Percentiles rank a stretch among this genome's conserved stretches.
These are phyloP conservation scores for Myotis pilosus DNA, from an alignment of 2,797 vertebrate species.

Conservation along the genomic window DNA sequence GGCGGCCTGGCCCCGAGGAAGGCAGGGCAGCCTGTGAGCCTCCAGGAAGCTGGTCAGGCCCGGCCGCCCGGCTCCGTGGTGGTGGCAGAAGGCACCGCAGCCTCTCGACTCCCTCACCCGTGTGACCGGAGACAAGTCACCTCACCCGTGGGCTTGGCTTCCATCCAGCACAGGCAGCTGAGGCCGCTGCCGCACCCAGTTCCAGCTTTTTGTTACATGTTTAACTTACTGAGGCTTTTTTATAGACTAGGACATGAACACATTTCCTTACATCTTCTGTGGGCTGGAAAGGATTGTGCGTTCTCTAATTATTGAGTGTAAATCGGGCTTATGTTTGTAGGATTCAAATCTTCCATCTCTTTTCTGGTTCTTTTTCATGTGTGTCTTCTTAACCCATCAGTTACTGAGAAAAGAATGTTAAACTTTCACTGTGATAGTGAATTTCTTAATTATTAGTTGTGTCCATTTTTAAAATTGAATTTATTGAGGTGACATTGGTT, in stretches of 20 bases:
- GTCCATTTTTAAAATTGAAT: background rate
- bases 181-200: too few relatives aligned
- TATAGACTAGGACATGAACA: background rate
- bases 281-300: background rate
- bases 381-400: background rate
- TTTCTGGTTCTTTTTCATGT: background rate
- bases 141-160: background rate
- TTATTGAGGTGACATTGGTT: background rate
- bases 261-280: background rate
- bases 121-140: background rate
- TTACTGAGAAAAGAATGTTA: background rate
- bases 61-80: background rate
- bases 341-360: background rate
- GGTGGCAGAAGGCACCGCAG: background rate
- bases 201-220: background rate
- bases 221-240: background rate
- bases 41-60: background rate
- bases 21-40: background rate
- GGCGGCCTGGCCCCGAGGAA: constrained; percentile 25
- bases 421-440: background rate
- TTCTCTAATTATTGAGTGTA: background rate
- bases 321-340: background rate
- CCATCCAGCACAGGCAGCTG: background rate
- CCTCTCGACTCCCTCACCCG: background rate
- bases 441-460: background rate